Conservation (phyloP, 2,113 vertebrate species). For the Alectura lathami region DNA sequence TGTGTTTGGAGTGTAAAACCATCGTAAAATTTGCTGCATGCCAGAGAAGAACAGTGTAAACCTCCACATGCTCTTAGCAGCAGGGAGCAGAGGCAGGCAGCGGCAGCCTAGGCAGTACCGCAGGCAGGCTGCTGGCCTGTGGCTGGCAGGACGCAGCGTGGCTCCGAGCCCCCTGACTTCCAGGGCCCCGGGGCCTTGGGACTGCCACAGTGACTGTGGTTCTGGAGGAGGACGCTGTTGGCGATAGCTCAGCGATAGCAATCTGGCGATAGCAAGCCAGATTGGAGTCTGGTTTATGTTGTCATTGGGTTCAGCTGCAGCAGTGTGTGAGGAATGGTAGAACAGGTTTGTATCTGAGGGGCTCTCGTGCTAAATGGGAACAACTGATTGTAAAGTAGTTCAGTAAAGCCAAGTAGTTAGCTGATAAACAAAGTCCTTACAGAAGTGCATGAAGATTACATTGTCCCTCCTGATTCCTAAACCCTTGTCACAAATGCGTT, state of each 20-base stretch:
- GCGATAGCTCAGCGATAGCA: no score
- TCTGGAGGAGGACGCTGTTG: background rate
- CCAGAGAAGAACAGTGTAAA: background rate
- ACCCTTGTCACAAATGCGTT: constrained; percentile 13
- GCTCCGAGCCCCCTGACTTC: accelerated
- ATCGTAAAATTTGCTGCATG: accelerated
- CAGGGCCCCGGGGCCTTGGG: accelerated
- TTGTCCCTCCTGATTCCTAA: constrained; percentile 18
- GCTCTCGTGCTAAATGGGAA: background rate
- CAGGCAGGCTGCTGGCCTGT: background rate
- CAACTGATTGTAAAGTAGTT: background rate
- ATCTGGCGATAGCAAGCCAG: background rate
- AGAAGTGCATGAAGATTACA: background rate
- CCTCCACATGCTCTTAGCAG: accelerated
- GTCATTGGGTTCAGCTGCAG: background rate
- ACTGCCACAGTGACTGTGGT: background rate
- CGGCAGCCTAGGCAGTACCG: background rate
- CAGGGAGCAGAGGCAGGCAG: accelerated
- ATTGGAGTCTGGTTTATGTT: background rate
- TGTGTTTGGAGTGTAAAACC: accelerated
- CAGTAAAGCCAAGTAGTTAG: background rate
- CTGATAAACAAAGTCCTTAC: background rate
- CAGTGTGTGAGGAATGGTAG: background rate
- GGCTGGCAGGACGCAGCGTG: background rate
- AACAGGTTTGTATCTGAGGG: background rate